Percentiles rank a stretch among this genome's conserved stretches.
Evolutionary conservation across 2,888 invertebrate genomes (phyloP).

Genomic region (Cabera pusaria): DNA sequence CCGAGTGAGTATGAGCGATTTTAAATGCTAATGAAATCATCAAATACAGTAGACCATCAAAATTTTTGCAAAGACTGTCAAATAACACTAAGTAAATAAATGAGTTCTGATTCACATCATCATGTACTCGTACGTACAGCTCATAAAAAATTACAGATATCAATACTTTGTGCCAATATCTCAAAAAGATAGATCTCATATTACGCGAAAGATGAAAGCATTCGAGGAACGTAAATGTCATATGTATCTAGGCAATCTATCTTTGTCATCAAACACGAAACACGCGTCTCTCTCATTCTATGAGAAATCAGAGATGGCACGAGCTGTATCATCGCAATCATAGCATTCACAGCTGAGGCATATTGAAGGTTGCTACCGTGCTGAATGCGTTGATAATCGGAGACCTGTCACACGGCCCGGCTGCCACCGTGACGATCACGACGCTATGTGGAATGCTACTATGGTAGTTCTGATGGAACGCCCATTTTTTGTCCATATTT

Average conservation of each 20-base stretch:
- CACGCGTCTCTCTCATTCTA: slow-evolving; percentile 26
- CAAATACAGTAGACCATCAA: no score
- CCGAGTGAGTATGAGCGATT: no score
- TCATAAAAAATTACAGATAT: no score
- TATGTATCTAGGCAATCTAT: slow-evolving; percentile 5
- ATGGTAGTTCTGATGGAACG: slow-evolving; percentile 12
- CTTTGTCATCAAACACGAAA: slow-evolving; percentile 27
- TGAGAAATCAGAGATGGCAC: slow-evolving; percentile 25
- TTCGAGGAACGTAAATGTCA: background rate
- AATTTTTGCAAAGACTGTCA: no score
- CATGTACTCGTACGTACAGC: no score
- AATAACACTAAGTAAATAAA: no score
- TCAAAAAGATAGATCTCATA: background rate
- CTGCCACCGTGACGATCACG: slow-evolving; percentile 51
- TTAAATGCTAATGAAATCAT: no score
- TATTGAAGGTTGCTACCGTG: slow-evolving; percentile 49
- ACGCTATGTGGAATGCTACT: slow-evolving; percentile 42
- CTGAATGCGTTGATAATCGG: slow-evolving; percentile 78
- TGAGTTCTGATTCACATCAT: no score
- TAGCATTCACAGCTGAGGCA: slow-evolving; percentile 42
- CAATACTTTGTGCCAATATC: no score
- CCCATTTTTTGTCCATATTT: slow-evolving; percentile 13
- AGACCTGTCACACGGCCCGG: slow-evolving; percentile 78
- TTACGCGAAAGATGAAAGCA: background rate
- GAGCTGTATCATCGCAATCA: slow-evolving; percentile 48